Evolutionary conservation across 53 echinoderm and acorn worm species (phyloP).

Genomic region (Zoroaster sp.): DNA sequence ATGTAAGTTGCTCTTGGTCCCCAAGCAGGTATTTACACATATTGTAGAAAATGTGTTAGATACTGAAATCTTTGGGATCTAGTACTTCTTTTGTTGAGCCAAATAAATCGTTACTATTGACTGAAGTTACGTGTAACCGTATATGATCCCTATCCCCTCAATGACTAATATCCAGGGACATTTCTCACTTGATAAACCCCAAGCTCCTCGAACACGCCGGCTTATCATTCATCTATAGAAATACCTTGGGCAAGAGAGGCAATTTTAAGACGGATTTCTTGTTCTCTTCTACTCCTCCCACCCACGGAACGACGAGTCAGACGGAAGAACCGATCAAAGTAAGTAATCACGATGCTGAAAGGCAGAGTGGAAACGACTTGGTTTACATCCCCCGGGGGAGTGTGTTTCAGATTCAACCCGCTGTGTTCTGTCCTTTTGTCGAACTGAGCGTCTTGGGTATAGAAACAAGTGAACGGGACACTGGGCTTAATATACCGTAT

Average conservation of each 20-base stretch:
- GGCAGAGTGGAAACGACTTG: neutral
- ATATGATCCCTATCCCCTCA: neutral
- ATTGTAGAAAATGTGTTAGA: too few species aligned
- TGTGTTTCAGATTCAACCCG: neutral
- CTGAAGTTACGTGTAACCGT: neutral
- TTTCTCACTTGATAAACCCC: neutral
- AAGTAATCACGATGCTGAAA: neutral
- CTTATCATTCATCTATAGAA: neutral
- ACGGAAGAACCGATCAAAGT: neutral
- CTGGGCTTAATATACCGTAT: neutral
- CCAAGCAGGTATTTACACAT: too few species aligned
- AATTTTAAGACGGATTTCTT: neutral
- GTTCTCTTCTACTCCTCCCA: neutral
- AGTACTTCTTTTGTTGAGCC: neutral
- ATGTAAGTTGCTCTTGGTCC: too few species aligned
- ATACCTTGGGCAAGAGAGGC: neutral
- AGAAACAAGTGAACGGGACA: neutral
- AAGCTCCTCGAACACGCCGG: neutral
- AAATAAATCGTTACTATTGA: neutral
- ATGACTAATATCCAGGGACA: constrained; percentile 23
- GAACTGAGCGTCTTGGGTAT: neutral
- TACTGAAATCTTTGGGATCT: neutral
- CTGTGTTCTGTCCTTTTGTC: neutral
- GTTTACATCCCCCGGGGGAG: neutral
- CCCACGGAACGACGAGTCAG: neutral